Evolutionary conservation across 2,797 vertebrate genomes (phyloP).

Genomic region (Pseudomugil tenellus): DNA sequence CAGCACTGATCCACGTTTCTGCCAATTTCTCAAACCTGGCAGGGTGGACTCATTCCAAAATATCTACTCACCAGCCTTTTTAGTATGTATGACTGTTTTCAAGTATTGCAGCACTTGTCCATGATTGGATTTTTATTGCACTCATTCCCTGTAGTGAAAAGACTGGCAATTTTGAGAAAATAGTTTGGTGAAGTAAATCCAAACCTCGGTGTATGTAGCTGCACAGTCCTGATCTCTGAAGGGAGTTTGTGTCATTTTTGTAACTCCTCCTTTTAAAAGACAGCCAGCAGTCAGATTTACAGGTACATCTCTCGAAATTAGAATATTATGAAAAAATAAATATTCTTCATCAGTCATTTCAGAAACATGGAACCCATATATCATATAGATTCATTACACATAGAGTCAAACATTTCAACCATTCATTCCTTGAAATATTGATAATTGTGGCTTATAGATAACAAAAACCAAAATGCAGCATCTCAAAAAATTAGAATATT

Average conservation of each 20-base stretch:
- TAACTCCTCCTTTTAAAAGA: constrained; percentile 8
- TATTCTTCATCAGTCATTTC: too few relatives aligned
- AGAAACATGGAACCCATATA: too few relatives aligned
- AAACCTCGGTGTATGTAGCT: neutral
- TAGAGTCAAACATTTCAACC: too few relatives aligned
- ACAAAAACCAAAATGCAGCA: too few relatives aligned
- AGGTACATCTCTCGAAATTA: too few relatives aligned
- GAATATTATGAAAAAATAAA: too few relatives aligned
- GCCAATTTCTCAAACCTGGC: constrained; percentile 2
- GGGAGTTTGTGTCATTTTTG: constrained; percentile 16
- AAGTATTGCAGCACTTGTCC: constrained; percentile 1
- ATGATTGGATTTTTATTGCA: constrained; percentile 4
- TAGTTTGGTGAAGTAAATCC: neutral
- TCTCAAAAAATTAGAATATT: too few relatives aligned
- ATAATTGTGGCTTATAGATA: too few relatives aligned
- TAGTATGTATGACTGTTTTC: neutral
- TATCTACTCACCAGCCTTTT: neutral
- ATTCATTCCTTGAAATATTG: too few relatives aligned
- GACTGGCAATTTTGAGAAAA: neutral
- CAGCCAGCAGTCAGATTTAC: constrained; percentile 10
- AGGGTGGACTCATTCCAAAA: neutral
- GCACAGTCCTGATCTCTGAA: neutral
- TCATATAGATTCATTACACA: too few relatives aligned
- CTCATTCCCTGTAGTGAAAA: neutral
- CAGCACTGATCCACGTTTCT: neutral